Evolutionary conservation across 2,113 vertebrate species (phyloP), one percentile per base, ranked within the genome.

Genomic region (Zosterops lateralis): DNA sequence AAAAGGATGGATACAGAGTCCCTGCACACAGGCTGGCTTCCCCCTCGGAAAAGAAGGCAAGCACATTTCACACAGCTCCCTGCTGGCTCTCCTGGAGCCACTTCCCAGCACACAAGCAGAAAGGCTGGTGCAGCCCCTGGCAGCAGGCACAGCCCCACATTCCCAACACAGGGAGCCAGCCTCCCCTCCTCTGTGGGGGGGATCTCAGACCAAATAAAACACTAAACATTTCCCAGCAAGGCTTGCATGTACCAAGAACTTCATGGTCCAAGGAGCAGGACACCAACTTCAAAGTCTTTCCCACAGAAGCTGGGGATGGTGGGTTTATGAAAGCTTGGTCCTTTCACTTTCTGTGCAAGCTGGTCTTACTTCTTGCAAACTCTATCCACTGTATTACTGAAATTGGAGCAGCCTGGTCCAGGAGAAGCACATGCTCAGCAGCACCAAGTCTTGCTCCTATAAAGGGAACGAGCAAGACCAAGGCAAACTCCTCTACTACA

Each of bases 11-110:
- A 56, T 44, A 8, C 45, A 77, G 83, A 47, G 57, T 29, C 26
- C 53, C 40, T 61, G 80, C 25, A 1, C 0, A 1, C 5, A 28
- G 0, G 0, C 53, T 70, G 70, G 44, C 73, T 73, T 65, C 58
- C 24, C 29, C 26, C 24, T 60, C 0, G 10, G 84, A 66, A 82
- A 89, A 70, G 2, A 31, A 45, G 56, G 60, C 38, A 8, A 60
- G 65, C 32, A 12, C 15, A 1, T 20, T 81, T 32, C 25, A 34
- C 54, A 32, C 21, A 71, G 14, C 40, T 90, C 56, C 77, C 72
- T 77, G 56, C 85, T 60, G 79, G 5, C 56, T 32, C 26, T 47
- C 16, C 61, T n/a, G 80, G 32, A 54, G 53, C 18, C 0, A 0
- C 54, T 72, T 44, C 75, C 66, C 64, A 26, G 0, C 3, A 5